Evolutionary conservation across 2,113 vertebrate species (phyloP).

Genomic region (Zingel zingel): DNA sequence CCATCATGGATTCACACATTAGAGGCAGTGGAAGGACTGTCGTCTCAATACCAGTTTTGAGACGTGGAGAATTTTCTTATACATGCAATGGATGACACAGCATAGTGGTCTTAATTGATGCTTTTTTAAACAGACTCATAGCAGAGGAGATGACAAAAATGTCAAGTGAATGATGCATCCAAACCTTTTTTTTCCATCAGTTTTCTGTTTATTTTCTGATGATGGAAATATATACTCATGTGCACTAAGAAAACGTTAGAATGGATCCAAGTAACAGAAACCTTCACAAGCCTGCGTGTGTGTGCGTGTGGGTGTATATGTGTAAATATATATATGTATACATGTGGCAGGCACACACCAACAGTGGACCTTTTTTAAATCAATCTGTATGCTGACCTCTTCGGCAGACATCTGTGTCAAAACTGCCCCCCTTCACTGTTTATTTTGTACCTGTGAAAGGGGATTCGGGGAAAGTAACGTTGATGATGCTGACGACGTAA

Average conservation of each 20-base stretch:
- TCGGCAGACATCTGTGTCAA: constrained; percentile 64
- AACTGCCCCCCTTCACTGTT: constrained; percentile 35
- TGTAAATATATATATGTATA: constrained; percentile 85
- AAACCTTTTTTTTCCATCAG: constrained; percentile 49
- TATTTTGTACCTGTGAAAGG: constrained; percentile 59
- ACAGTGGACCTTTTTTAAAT: constrained; percentile 79
- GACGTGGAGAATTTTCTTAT: constrained; percentile 67
- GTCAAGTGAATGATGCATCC: constrained; percentile 67
- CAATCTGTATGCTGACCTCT: constrained; percentile 77
- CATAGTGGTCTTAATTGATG: constrained; percentile 68
- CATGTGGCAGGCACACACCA: constrained; percentile 84
- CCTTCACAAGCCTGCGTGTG: constrained; percentile 74
- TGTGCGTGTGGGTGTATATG: constrained; percentile 70
- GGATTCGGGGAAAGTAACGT: constrained; percentile 29
- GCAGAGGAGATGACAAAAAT: constrained; percentile 29
- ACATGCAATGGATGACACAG: constrained; percentile 78
- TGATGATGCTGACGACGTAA: constrained; percentile 43
- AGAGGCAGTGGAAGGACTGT: constrained; percentile 58
- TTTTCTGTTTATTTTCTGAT: constrained; percentile 68
- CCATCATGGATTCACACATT: constrained; percentile 62
- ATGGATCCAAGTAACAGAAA: constrained; percentile 73
- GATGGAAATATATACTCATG: constrained; percentile 69
- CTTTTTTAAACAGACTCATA: constrained; percentile 76
- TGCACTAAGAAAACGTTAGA: constrained; percentile 78
- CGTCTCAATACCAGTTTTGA: constrained; percentile 60